Evolutionary conservation across 1,140 invertebrate genomes (phyloP).

Genomic region (Augochlora pura): DNA sequence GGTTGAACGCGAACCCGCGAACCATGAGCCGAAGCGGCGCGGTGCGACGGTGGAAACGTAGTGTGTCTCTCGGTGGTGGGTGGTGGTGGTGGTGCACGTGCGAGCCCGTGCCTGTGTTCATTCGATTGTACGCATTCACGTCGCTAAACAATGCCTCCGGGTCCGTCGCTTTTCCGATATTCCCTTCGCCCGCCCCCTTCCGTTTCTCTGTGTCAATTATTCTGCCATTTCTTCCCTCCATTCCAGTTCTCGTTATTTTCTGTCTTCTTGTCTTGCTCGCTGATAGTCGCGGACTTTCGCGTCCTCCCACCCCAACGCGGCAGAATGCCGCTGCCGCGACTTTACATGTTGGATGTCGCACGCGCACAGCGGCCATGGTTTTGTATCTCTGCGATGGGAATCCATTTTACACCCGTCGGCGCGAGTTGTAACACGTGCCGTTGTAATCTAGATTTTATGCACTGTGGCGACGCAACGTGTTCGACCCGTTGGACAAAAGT

Average conservation of each 20-base stretch:
- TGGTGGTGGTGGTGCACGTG: neutral
- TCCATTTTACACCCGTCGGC: no score
- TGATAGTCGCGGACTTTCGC: neutral
- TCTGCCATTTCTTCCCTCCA: conserved; percentile 7
- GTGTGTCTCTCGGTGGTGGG: no score
- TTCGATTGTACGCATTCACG: conserved; percentile 51
- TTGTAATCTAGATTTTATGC: no score
- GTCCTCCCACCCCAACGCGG: neutral
- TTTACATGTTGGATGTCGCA: no score
- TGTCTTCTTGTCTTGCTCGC: neutral
- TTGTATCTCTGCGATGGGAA: no score
- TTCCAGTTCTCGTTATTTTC: neutral
- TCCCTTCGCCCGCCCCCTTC: neutral
- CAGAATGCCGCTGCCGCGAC: no score
- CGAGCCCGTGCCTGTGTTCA: neutral
- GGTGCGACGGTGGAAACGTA: neutral
- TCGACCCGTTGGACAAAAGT: no score
- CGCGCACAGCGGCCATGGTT: no score
- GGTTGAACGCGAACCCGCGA: neutral
- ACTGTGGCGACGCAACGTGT: no score
- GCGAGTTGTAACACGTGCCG: no score
- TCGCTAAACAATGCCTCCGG: conserved; percentile 52
- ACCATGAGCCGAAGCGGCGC: neutral
- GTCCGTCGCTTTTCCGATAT: conserved; percentile 26
- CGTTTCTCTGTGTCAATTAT: neutral